Conservation (phyloP, 1,140 invertebrate genomes). For the Harpegnathos saltator region DNA sequence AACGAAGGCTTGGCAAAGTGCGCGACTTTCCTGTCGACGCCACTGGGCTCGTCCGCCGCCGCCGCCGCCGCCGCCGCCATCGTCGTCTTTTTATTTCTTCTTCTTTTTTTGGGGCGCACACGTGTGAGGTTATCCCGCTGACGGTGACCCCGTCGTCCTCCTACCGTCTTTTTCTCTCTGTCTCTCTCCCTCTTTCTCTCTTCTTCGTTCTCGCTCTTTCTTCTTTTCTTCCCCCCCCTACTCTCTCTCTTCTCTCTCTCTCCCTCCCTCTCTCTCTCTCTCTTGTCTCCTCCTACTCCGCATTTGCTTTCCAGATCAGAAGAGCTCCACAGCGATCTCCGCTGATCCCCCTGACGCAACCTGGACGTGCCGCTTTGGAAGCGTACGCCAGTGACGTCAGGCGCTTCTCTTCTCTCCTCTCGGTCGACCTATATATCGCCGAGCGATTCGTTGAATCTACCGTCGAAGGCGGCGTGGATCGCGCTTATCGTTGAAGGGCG, state of each 20-base stretch:
- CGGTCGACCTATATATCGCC: slow-evolving; percentile 33
- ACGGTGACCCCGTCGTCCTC: slow-evolving; percentile 78
- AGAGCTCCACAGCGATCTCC: slow-evolving; percentile 65
- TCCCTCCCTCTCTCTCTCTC: no score
- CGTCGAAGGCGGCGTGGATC: slow-evolving; percentile 5
- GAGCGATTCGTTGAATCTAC: slow-evolving; percentile 14
- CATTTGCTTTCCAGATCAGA: slow-evolving; percentile 69
- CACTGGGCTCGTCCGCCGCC: slow-evolving; percentile 43
- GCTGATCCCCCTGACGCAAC: slow-evolving; percentile 74
- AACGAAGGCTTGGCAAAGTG: slow-evolving; percentile 54
- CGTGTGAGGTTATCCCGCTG: slow-evolving; percentile 80
- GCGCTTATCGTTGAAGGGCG: slow-evolving; percentile 30
- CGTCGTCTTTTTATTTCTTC: slow-evolving; percentile 57
- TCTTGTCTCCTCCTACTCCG: slow-evolving; percentile 52
- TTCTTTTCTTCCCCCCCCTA: slow-evolving; percentile 44
- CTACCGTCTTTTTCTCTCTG: slow-evolving; percentile 28
- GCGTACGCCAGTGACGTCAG: slow-evolving; percentile 75
- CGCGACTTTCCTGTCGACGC: slow-evolving; percentile 61
- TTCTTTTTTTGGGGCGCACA: slow-evolving; percentile 77
- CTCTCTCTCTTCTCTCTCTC: not conserved
- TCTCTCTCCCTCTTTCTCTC: no score
- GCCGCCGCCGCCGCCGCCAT: slow-evolving; percentile 2
- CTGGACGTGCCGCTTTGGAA: slow-evolving; percentile 71
- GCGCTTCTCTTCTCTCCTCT: slow-evolving; percentile 35
- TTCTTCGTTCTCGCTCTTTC: no score